phyloP scores from a whole-genome alignment of 2,888 invertebrate species.

The Lathronympha strigana region DNA sequence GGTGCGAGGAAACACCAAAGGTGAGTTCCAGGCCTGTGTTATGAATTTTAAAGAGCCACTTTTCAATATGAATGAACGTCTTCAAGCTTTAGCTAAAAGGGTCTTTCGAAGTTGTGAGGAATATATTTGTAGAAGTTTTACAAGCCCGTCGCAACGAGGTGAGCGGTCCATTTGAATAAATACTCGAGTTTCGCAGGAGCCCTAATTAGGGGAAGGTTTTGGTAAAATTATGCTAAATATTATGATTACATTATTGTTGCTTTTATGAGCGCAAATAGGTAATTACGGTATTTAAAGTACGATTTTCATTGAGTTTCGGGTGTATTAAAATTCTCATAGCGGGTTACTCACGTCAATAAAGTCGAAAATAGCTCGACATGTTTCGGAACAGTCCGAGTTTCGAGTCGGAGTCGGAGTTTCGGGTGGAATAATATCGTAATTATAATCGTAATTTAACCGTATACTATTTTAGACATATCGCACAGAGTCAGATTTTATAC shows the following conservation, averaged over 20 bases:
- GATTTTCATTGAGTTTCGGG: background rate
- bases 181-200: constrained; percentile 32
- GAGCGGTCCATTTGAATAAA: constrained; percentile 40
- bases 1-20: constrained; percentile 53
- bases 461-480: too few species aligned
- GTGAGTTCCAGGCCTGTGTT: constrained; percentile 59
- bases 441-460: too few species aligned
- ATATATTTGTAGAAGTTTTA: constrained; percentile 46
- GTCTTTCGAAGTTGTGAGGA: constrained; percentile 37
- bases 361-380: too few species aligned
- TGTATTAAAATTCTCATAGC: background rate
- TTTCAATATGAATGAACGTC: constrained; percentile 62
- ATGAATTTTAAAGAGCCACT: constrained; percentile 60
- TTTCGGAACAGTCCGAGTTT: too few species aligned
- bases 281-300: constrained; percentile 13
- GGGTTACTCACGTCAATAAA: too few species aligned
- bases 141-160: constrained; percentile 42
- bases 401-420: too few species aligned
- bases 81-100: constrained; percentile 47
- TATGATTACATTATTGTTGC: constrained; percentile 29
- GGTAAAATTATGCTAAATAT: constrained; percentile 25
- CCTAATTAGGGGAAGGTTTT: constrained; percentile 30
- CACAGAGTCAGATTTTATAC: too few species aligned
- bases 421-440: too few species aligned
- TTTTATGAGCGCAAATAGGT: constrained; percentile 21